A percentile compares a stretch with the other conserved stretches of the same genome.
phyloP scores from a whole-genome alignment of 2,888 invertebrate genomes.

The Hydraecia micacea region DNA sequence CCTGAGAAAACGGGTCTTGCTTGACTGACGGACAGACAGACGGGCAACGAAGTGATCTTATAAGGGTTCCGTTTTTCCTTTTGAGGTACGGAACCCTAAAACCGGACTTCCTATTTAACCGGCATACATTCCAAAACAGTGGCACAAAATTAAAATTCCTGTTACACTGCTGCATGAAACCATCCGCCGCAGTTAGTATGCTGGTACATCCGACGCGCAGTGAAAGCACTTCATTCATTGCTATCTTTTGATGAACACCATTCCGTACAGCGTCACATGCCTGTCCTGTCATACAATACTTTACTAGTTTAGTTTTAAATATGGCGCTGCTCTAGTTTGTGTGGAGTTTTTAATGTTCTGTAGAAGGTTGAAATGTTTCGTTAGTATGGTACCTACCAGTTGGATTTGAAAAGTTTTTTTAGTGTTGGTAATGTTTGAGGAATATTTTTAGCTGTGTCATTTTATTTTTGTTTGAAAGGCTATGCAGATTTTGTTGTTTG shows the following conservation, averaged over 20 bases:
- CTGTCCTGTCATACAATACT: conserved; percentile 61
- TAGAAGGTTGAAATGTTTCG: conserved; percentile 11
- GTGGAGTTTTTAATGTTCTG: conserved; percentile 18
- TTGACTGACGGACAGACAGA: no score
- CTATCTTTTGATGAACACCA: conserved; percentile 60
- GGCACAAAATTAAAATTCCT: not conserved
- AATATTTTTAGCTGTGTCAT: not conserved
- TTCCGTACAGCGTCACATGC: conserved; percentile 45
- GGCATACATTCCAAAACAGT: not conserved
- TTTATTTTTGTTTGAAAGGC: not conserved
- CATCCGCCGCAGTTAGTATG: conserved; percentile 30
- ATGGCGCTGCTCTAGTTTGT: conserved; percentile 18
- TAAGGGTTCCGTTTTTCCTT: no score
- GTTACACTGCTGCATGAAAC: conserved; percentile 21
- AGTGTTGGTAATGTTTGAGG: not conserved
- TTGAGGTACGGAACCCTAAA: no score
- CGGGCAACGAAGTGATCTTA: no score
- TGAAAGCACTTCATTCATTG: conserved; percentile 61
- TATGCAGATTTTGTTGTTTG: not conserved
- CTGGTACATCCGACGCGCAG: conserved; percentile 40
- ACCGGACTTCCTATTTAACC: not conserved
- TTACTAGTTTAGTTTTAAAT: conserved; percentile 50
- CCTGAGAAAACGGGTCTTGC: no score
- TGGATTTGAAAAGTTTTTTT: not conserved
- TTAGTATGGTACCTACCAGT: no score